Evolutionary conservation across 2,888 invertebrate species (phyloP).

Genomic region (Tetrapedia diversipes): DNA sequence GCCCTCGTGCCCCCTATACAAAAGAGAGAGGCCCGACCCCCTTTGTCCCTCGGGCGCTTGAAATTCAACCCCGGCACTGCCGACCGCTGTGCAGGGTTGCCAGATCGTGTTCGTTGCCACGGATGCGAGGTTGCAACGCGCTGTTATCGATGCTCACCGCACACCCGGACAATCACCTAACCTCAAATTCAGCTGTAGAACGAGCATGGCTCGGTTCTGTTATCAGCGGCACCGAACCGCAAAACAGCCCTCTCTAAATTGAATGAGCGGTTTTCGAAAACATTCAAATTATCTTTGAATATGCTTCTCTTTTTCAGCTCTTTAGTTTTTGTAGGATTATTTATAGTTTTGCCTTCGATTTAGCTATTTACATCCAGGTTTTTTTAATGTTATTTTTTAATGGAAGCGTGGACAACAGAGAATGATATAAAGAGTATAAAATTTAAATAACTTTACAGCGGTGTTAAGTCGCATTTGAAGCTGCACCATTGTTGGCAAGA

Average conservation of each 20-base stretch:
- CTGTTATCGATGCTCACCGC: conserved; percentile 68
- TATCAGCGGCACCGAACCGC: conserved; percentile 56
- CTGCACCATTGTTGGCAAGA: conserved; percentile 12
- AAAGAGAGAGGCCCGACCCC: conserved; percentile 76
- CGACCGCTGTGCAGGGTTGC: conserved; percentile 73
- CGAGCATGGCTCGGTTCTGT: conserved; percentile 47
- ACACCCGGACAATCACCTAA: conserved; percentile 65
- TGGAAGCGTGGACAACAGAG: background rate
- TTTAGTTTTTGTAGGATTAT: background rate
- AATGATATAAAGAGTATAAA: background rate
- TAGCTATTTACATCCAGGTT: background rate
- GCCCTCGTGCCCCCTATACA: conserved; percentile 77
- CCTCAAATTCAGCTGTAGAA: conserved; percentile 61
- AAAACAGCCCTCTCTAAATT: conserved; percentile 44
- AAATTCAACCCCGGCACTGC: conserved; percentile 80
- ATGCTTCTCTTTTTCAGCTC: background rate
- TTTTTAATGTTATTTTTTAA: background rate
- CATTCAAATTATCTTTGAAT: background rate
- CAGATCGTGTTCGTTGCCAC: conserved; percentile 64
- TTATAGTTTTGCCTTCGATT: too few relatives aligned
- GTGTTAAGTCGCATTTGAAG: background rate
- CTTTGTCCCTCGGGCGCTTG: conserved; percentile 78
- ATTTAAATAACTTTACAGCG: background rate
- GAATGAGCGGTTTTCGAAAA: conserved; percentile 40
- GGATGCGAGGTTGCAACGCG: conserved; percentile 57